Base-by-base conservation (phyloP, 2,797 vertebrate genomes). In the Gephyroberyx darwinii region DNA sequence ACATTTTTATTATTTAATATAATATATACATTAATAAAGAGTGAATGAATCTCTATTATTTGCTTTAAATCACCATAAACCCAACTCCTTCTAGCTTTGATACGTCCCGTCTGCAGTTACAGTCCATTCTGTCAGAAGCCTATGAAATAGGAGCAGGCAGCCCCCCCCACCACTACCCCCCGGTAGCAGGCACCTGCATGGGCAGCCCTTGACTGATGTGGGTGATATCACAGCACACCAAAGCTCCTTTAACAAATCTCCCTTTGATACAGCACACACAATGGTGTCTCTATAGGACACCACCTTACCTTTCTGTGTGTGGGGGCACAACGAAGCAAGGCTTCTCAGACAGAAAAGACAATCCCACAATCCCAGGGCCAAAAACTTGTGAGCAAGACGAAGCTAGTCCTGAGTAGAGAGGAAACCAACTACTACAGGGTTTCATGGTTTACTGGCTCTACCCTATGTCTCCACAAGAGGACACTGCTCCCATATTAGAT, bases 241-340 rank as follows among this genome's bases (percentile, higher is more conserved):
- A 82, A 91, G 89, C 84, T 84, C 79, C 87, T 84, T 84, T 65
- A 89, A 92, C 92, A 94, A 89, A 84, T 92, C 88, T 87, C 86
- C 88, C 93, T 94, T 93, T 94, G 92, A 94, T 91, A 85, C 62
- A 53, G 78, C 50, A 30, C 82, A 86, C 81, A 94, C 93, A 94
- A 94, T 93, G 86, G 80, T 65, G 82, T 84, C 90, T 93, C 89
- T 94, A 90, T 93, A 78, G 88, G 75, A 82, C 77, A 79, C 54
- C 74, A 69, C 59, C 77, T 73, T 62, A 78, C 64, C 69, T 77
- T 70, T 69, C 1, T 68, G 1, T 73, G 53, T 78, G 73, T 82
- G 41, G 16, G 71, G 30, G 58, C 20, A 57, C 9, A 48, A 59
- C 54, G 51, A 33, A 58, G 51, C 45, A 55, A 48, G 45, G 47